A percentile compares a stretch with the other conserved stretches of the same genome.
Conservation (phyloP, 2,888 invertebrate genomes). For the Slavum lentiscoides region DNA sequence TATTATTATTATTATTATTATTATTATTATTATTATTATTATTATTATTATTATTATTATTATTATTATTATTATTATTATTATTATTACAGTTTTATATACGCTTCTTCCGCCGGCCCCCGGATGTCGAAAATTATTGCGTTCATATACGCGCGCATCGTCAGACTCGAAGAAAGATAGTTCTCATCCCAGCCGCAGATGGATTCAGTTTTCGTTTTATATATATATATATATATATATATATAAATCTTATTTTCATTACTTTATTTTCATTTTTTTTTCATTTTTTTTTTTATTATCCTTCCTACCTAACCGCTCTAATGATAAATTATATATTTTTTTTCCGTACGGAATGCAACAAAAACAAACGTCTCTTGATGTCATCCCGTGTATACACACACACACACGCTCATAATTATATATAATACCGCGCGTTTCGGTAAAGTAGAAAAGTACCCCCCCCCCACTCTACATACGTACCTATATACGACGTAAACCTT, state of each 20-base stretch:
- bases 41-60: background rate
- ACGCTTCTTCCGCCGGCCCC: slow-evolving; percentile 47
- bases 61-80: slow-evolving; percentile 4
- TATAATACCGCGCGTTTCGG: slow-evolving; percentile 37
- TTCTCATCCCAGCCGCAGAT: slow-evolving; percentile 40
- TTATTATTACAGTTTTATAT: slow-evolving; percentile 45
- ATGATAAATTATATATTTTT: slow-evolving; percentile 20
- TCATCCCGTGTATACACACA: slow-evolving; percentile 16
- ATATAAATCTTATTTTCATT: background rate
- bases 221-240: slow-evolving; percentile 29
- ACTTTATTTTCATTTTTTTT: background rate
- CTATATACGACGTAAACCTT: background rate
- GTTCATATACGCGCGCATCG: slow-evolving; percentile 15
- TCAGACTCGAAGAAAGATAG: slow-evolving; percentile 39
- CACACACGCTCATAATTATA: background rate
- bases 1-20: background rate
- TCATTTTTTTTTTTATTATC: slow-evolving; percentile 1
- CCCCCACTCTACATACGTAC: background rate
- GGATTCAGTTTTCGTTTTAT: slow-evolving; percentile 10
- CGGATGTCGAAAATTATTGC: slow-evolving; percentile 53
- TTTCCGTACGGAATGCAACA: slow-evolving; percentile 13
- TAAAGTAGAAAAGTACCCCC: slow-evolving; percentile 21
- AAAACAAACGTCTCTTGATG: slow-evolving; percentile 43
- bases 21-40: background rate
- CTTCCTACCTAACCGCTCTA: slow-evolving; percentile 10